Evolutionary conservation across 1,140 invertebrate genomes (phyloP), one percentile per base, ranked within the genome.

Genomic region (Drosophila truncata): DNA sequence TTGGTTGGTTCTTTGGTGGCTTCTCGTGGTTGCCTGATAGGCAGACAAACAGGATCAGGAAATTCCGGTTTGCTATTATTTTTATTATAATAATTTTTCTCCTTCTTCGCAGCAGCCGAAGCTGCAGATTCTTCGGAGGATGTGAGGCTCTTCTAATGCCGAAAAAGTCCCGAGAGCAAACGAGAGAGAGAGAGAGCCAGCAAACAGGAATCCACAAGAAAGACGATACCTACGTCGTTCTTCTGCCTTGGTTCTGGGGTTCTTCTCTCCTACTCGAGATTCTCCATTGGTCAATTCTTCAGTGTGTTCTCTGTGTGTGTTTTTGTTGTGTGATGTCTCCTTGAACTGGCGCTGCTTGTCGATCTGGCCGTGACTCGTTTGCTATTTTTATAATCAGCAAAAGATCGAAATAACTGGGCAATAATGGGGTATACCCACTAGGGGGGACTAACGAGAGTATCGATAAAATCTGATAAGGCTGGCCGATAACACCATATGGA

Each of bases 31-130:
- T 42, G 46, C 27, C 63, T 50, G 74, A 71, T 67, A 66, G 44
- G 60, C 57, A 72, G 57, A 75, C 78, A 85, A 78, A 72, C 80
- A 88, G 84, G 85, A 88, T 88, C 85, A 81, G 85, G 85, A 90
- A 88, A 88, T 90, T 88, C 85, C 85, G 85, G 85, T 88, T 88
- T 88, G 63, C 77, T 81, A 88, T 90, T 88, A 78, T 84, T 90
- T 84, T 90, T 90, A 83, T 88, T 88, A 78, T 88, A 84, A 74
- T 73, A 74, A 81, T 88, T 88, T 80, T 65, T 73, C 66, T 80
- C 75, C 58, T 78, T 69, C 65, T 46, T 63, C 29, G 23, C 39
- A n/a, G 37, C 60, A 61, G 18, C 41, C 4, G 9, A 10, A 23
- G 13, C 42, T 8, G 25, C 70, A 69, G 75, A 77, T 71, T 81